Percentiles rank a stretch among this genome's conserved stretches.
These are phyloP conservation scores for Psilopsiagon aurifrons DNA, from an alignment of 2,113 vertebrate genomes.

Conservation along the genomic window DNA sequence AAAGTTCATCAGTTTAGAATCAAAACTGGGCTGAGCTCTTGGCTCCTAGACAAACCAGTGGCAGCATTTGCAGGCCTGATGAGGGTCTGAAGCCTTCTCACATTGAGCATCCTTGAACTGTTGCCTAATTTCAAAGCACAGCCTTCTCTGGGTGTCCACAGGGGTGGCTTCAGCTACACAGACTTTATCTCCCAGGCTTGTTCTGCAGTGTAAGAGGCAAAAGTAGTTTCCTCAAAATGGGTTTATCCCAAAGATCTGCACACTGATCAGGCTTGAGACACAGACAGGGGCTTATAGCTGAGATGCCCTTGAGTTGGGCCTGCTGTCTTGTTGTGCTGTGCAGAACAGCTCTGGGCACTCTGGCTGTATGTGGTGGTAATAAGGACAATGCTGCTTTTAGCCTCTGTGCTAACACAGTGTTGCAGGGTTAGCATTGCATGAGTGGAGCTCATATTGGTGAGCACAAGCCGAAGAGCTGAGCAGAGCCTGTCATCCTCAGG, in stretches of 20 bases:
- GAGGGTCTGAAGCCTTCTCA: neutral
- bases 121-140: neutral
- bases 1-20: neutral
- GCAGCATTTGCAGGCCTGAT: neutral
- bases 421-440: neutral
- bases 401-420: neutral
- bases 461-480: neutral
- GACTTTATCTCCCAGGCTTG: neutral
- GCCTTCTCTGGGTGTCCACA: neutral
- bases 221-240: neutral
- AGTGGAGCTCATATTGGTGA: accelerated
- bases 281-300: neutral
- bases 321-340: neutral
- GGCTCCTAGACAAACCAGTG: neutral
- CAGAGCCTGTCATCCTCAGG: accelerated
- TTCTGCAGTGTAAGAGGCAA: neutral
- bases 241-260: neutral
- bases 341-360: neutral
- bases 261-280: neutral
- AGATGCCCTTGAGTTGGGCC: too few relatives aligned
- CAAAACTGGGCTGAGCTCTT: neutral
- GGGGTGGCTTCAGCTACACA: neutral
- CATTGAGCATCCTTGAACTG: neutral
- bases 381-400: neutral
- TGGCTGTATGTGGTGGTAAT: accelerated